Evolutionary conservation across 2,797 vertebrate genomes (phyloP).

Genomic region (Bryconaethiops microstoma): DNA sequence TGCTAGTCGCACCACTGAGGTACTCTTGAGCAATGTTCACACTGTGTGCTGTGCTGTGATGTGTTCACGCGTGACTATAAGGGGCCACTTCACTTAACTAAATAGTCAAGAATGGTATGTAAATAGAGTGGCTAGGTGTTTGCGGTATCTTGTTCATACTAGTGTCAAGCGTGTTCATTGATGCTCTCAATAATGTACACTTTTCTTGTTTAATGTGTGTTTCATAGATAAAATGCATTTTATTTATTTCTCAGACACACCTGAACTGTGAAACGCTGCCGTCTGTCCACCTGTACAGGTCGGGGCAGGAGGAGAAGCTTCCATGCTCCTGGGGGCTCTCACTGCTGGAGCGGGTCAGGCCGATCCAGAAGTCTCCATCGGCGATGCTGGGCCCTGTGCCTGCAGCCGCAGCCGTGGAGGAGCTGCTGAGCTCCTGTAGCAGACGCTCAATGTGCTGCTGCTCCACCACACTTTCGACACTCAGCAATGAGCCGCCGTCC

Average conservation of each 20-base stretch:
- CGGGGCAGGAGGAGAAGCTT: constrained; percentile 78
- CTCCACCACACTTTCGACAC: constrained; percentile 82
- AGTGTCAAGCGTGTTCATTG: too few species aligned
- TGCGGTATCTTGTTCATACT: too few species aligned
- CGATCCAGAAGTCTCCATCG: constrained; percentile 97
- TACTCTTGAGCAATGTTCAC: too few species aligned
- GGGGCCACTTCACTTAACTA: too few species aligned
- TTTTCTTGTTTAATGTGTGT: too few species aligned
- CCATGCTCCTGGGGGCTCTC: constrained; percentile 71
- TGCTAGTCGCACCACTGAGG: too few species aligned
- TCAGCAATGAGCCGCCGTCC: constrained; percentile 86
- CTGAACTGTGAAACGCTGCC: constrained; percentile 84
- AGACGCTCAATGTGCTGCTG: constrained; percentile 89
- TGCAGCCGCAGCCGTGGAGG: constrained; percentile 69
- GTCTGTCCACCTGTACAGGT: constrained; percentile 93
- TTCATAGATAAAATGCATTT: background rate
- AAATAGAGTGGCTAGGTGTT: too few species aligned
- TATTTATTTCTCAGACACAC: constrained; percentile 61
- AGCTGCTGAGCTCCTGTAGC: constrained; percentile 84
- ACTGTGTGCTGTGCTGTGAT: too few species aligned
- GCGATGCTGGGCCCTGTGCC: constrained; percentile 78
- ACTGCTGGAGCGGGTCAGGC: constrained; percentile 81
- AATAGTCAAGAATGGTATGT: too few species aligned
- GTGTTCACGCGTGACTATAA: too few species aligned
- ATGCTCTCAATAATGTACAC: too few species aligned